Conservation (phyloP, 1,140 invertebrate species). For the Psix sp. region DNA sequence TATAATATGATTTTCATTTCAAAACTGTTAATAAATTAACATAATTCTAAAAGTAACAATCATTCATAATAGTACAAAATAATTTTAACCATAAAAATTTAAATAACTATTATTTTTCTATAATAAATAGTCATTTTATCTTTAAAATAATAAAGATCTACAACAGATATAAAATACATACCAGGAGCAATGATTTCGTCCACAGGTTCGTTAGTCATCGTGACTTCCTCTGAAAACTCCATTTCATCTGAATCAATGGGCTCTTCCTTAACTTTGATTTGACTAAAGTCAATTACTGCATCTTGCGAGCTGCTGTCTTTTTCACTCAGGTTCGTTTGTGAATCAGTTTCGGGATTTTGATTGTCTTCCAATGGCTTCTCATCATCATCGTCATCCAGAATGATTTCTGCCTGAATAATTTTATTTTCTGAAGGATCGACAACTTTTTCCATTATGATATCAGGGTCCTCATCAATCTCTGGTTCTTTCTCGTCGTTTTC, state of each 20-base stretch:
- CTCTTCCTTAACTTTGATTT: conserved; percentile 79
- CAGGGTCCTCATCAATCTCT: conserved; percentile 51
- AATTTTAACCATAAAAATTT: no score
- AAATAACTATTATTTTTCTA: background rate
- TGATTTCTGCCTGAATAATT: conserved; percentile 67
- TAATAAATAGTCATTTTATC: no score
- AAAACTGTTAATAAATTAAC: no score
- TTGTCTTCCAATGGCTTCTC: conserved; percentile 68
- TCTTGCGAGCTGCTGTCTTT: background rate
- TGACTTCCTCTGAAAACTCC: conserved; percentile 64
- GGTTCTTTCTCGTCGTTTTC: background rate
- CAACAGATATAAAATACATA: conserved; percentile 27
- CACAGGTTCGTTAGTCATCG: conserved; percentile 78
- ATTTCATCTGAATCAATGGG: conserved; percentile 49
- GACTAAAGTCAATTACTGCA: conserved; percentile 68
- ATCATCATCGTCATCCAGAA: conserved; percentile 42
- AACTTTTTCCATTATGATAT: conserved; percentile 47
- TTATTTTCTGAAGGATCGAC: conserved; percentile 53
- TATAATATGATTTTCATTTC: no score
- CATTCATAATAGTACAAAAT: no score
- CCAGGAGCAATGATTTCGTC: conserved; percentile 76
- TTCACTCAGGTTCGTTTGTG: no score
- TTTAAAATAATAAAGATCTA: no score
- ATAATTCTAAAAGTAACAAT: no score
- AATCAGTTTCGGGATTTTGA: conserved; percentile 77